Conservation (phyloP, 1,140 invertebrate genomes). For the Yoshiicerus persimilis region DNA sequence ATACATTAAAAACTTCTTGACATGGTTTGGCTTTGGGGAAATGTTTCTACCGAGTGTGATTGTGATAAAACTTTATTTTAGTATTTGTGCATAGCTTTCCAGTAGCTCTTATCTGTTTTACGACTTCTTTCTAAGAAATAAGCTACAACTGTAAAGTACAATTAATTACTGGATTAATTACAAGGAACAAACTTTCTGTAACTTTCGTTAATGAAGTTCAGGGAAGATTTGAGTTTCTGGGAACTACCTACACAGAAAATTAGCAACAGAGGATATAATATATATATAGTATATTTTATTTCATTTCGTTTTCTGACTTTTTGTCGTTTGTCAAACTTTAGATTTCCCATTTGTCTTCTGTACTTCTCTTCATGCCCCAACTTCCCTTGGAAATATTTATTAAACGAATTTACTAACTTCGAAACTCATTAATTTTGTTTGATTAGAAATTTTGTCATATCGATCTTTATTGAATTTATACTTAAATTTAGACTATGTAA, state of each 20-base stretch:
- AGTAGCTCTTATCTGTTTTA: not conserved
- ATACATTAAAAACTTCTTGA: no score
- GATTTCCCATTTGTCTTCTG: not conserved
- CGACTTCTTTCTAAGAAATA: not conserved
- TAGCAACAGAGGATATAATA: not conserved
- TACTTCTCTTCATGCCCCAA: not conserved
- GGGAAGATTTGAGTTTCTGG: not conserved
- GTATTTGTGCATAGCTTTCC: not conserved
- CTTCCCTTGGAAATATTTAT: not conserved
- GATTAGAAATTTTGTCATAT: no score
- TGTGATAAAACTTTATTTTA: not conserved
- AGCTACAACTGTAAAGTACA: not conserved
- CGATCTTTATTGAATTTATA: no score
- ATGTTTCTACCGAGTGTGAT: not conserved
- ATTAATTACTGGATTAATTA: not conserved
- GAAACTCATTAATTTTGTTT: not conserved
- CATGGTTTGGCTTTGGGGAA: no score
- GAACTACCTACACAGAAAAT: not conserved
- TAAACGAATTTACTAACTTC: not conserved
- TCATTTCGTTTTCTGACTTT: not conserved
- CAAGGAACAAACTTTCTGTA: not conserved
- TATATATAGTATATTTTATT: not conserved
- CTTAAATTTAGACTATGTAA: no score
- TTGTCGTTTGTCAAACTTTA: not conserved
- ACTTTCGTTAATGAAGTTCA: not conserved